Evolutionary conservation across 2,888 invertebrate species (phyloP), one percentile per base, ranked within the genome.

Genomic region (Alviniconcha strummeri): DNA sequence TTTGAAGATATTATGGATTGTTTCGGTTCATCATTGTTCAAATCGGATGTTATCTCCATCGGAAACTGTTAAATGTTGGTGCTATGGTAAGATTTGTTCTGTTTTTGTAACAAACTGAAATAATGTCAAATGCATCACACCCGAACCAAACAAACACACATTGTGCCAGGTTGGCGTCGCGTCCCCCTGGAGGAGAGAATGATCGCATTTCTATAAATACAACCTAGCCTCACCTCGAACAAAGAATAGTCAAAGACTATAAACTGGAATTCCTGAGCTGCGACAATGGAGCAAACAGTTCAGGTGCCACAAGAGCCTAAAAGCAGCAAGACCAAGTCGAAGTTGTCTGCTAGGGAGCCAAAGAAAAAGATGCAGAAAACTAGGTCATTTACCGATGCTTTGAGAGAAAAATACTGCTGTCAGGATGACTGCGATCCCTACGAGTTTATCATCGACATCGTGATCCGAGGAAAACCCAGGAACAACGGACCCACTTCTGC

Each of bases 381-480:
- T 19, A 90, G 85, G 76, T 89, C 90, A 1, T 91, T 92, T 78
- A 86, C 89, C 2, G 89, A 90, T 71, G 91, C 91, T 54, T 78
- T 92, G 80, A 86, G 86, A 81, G 88, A 90, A 67, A 92, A 92
- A 85, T 92, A 91, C 77, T 89, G 89, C 81, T 78, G 84, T 15
- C 84, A 85, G 36, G 88, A 89, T 36, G 83, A 88, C 4, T 84
- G 83, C 71, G 79, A 84, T 64, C 85, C 60, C 78, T 87, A 83
- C 64, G 87, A 86, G 36, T 88, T 88, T 85, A 87, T 89, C 67
- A 87, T 89, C 64, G 81, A 89, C 69, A 90, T 90, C 36, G 88
- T 89, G 17, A 87, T 90, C 76, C 84, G 86, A n/a, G 89, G 89
- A 2, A 88, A 84, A 80, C 90, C 89, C 76, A 89, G 84, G 71